These are phyloP conservation scores for Eupithecia exiguata DNA, from an alignment of 2,888 invertebrate genomes.

Conservation along the genomic window DNA sequence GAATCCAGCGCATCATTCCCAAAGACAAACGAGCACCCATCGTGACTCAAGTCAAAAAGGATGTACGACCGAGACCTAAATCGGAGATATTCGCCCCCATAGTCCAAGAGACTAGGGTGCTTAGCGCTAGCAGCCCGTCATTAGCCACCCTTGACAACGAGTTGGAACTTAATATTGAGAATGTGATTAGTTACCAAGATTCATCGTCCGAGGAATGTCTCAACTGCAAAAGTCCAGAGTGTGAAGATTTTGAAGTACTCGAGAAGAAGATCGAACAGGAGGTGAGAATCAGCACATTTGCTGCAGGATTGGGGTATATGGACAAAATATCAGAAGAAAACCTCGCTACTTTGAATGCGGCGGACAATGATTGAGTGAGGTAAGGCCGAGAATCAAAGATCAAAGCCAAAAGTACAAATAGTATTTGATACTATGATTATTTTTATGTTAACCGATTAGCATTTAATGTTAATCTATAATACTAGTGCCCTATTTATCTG, in stretches of 20 bases:
- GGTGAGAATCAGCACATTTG: constrained; percentile 52
- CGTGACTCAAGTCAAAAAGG: constrained; percentile 5
- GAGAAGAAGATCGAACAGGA: constrained; percentile 74
- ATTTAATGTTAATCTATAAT: constrained; percentile 42
- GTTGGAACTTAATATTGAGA: constrained; percentile 75
- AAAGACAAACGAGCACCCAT: constrained; percentile 60
- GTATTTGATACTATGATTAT: constrained; percentile 32
- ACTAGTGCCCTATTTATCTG: constrained; percentile 11
- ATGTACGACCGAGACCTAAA: constrained; percentile 54
- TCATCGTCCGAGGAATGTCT: constrained; percentile 76
- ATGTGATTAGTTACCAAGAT: constrained; percentile 73
- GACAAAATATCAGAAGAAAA: constrained; percentile 79
- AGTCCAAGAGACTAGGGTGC: constrained; percentile 55
- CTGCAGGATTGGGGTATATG: constrained; percentile 61
- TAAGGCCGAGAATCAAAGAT: constrained; percentile 17
- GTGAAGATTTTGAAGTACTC: constrained; percentile 71
- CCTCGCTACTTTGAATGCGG: constrained; percentile 57
- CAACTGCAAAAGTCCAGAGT: constrained; percentile 62
- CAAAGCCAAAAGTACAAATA: constrained; percentile 40
- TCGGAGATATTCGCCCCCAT: constrained; percentile 60
- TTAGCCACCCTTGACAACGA: constrained; percentile 55
- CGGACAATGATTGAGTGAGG: constrained; percentile 48
- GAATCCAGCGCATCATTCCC: constrained; percentile 69
- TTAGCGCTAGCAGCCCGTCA: constrained; percentile 73
- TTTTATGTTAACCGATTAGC: constrained; percentile 38